phyloP scores from a whole-genome alignment of 2,113 vertebrate species.

The Aegypius monachus region DNA sequence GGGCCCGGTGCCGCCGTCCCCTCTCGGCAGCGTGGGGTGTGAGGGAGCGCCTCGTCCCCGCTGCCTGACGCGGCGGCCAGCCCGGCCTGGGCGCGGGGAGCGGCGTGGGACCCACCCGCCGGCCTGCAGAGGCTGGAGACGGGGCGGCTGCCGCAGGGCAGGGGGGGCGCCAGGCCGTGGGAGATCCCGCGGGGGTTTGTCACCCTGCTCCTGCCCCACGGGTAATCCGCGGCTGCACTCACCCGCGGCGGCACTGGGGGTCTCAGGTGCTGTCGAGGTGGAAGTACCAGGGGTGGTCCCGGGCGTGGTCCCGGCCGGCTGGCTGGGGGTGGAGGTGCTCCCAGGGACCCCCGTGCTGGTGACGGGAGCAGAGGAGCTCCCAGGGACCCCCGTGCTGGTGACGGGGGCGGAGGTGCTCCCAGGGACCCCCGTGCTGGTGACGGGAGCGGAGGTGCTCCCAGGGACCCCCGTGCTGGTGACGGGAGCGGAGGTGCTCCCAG shows the following conservation, averaged over 20 bases:
- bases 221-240: background rate
- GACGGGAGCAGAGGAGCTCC: no score
- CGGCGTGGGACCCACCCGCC: background rate
- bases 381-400: background rate
- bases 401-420: no score
- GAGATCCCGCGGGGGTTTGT: background rate
- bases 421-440: background rate
- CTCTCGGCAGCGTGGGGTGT: background rate
- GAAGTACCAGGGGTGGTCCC: background rate
- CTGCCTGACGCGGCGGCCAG: background rate
- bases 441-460: no score
- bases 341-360: accelerated
- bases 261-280: background rate
- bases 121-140: background rate
- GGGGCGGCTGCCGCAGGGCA: accelerated
- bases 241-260: background rate
- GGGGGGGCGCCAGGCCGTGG: no score
- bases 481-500: no score
- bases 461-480: background rate
- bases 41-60: background rate
- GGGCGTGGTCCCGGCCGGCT: accelerated
- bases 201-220: no score
- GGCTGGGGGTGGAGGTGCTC: background rate
- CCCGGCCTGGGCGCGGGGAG: no score
- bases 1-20: no score